A percentile compares a stretch with the other conserved stretches of the same genome.
These are phyloP conservation scores for Mactromeris polynyma DNA, from an alignment of 2,888 invertebrate genomes.

Conservation along the genomic window DNA sequence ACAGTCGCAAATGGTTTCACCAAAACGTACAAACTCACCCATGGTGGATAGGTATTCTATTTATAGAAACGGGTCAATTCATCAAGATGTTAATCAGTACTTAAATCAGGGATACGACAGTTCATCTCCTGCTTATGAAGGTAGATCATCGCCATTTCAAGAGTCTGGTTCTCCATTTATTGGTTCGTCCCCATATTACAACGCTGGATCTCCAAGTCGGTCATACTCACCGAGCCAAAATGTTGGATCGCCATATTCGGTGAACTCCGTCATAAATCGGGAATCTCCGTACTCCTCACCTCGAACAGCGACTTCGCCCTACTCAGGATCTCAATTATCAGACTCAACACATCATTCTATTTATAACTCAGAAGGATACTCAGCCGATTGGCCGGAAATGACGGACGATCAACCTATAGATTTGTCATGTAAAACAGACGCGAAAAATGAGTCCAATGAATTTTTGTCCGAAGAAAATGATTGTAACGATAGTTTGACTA, in stretches of 20 bases:
- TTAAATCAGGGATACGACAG: slow-evolving; percentile 37
- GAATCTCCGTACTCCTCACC: slow-evolving; percentile 46
- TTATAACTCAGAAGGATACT: slow-evolving; percentile 31
- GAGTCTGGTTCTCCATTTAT: slow-evolving; percentile 63
- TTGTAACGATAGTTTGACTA: slow-evolving; percentile 49
- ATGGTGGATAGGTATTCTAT: slow-evolving; percentile 21
- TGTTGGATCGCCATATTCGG: slow-evolving; percentile 40
- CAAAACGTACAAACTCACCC: slow-evolving; percentile 26
- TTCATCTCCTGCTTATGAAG: slow-evolving; percentile 52
- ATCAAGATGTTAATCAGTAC: slow-evolving; percentile 34
- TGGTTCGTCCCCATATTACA: slow-evolving; percentile 54
- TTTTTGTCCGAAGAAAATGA: slow-evolving; percentile 30
- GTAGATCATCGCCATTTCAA: slow-evolving; percentile 58
- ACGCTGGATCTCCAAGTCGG: slow-evolving; percentile 35
- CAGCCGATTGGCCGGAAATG: slow-evolving; percentile 9
- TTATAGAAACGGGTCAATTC: slow-evolving; percentile 33
- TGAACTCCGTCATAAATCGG: slow-evolving; percentile 16
- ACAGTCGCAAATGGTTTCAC: slow-evolving; percentile 19
- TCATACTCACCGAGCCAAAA: slow-evolving; percentile 30
- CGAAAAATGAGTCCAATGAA: slow-evolving; percentile 1
- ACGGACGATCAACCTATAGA: slow-evolving; percentile 82
- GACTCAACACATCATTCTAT: background rate
- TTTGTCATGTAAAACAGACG: slow-evolving; percentile 77
- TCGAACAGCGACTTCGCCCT: slow-evolving; percentile 47
- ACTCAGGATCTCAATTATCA: slow-evolving; percentile 34